These are phyloP conservation scores for Bovichtus variegatus DNA, from an alignment of 2,797 vertebrate species.

Conservation along the genomic window DNA sequence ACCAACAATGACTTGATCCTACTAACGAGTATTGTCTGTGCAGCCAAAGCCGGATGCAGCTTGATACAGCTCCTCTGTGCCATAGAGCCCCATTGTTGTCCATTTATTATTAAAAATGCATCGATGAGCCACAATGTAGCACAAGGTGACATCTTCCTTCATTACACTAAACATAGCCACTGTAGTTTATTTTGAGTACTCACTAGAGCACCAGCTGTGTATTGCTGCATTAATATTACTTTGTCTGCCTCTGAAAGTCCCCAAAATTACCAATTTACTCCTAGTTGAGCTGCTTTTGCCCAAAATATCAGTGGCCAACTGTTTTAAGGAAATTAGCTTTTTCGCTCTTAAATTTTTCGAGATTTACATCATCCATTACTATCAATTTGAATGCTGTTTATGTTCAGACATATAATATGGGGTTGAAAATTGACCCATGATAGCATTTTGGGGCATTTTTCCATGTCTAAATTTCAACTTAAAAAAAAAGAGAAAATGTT, in stretches of 20 bases:
- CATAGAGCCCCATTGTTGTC: background rate
- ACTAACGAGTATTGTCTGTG: background rate
- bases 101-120: background rate
- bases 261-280: background rate
- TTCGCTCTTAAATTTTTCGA: background rate
- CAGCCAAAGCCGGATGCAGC: background rate
- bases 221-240: background rate
- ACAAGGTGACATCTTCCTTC: background rate
- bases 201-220: background rate
- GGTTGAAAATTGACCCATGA: background rate
- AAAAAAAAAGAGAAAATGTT: too few species aligned
- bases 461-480: slow-evolving; percentile 1
- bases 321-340: too few species aligned
- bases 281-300: background rate
- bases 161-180: background rate
- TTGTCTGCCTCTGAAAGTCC: background rate
- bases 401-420: background rate
- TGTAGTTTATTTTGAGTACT: background rate
- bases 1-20: background rate
- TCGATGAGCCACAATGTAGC: background rate
- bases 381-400: slow-evolving; percentile 4
- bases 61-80: background rate
- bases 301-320: too few species aligned
- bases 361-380: background rate
- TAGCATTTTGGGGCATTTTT: background rate